A percentile compares a stretch with the other conserved stretches of the same genome.
phyloP scores from a whole-genome alignment of 2,888 invertebrate genomes.

The Brachycybe producta region DNA sequence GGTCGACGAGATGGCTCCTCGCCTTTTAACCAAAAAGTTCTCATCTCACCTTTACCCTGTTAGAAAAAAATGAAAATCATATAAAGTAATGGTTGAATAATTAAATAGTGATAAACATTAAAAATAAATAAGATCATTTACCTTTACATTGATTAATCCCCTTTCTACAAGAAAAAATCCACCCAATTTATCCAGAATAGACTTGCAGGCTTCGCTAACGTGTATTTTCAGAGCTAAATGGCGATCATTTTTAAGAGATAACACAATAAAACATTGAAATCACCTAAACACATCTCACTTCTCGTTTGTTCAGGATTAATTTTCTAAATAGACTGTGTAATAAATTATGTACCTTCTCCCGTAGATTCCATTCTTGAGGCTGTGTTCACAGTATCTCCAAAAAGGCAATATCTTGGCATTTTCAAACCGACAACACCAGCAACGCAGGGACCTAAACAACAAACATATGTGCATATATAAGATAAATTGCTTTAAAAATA shows the following conservation, averaged over 20 bases:
- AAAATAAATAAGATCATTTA: constrained; percentile 27
- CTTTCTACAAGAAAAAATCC: constrained; percentile 59
- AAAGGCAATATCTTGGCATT: constrained; percentile 32
- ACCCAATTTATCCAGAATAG: constrained; percentile 51
- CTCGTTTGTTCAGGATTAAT: not conserved
- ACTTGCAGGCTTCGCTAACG: constrained; percentile 56
- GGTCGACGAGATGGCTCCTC: constrained; percentile 13
- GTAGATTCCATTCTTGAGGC: constrained; percentile 21
- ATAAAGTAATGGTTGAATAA: not conserved
- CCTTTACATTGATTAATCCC: constrained; percentile 60
- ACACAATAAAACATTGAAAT: not conserved
- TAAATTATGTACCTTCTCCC: constrained; percentile 27
- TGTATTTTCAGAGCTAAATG: constrained; percentile 52
- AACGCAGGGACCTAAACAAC: constrained; percentile 31
- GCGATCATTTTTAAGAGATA: not conserved
- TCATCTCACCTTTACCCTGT: constrained; percentile 64
- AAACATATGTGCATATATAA: no score
- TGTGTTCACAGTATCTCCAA: constrained; percentile 27
- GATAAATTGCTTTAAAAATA: not conserved
- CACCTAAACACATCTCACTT: not conserved
- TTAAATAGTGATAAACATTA: not conserved
- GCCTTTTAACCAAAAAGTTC: constrained; percentile 57
- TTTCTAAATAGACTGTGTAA: not conserved
- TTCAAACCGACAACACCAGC: constrained; percentile 33
- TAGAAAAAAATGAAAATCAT: constrained; percentile 19